Evolutionary conservation across 2,888 invertebrate genomes (phyloP).

Genomic region (Ennomos quercinarius): DNA sequence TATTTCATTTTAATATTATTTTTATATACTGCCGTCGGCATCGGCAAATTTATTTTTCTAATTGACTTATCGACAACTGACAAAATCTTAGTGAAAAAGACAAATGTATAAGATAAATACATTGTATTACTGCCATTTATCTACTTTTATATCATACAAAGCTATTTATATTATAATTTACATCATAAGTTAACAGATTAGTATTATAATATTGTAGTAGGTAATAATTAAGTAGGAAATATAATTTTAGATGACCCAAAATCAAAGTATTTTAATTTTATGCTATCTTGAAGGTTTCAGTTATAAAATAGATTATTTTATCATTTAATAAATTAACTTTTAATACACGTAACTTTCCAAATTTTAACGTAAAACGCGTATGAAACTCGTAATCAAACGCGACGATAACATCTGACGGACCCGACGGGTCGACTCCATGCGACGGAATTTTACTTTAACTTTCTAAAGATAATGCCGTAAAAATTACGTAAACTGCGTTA

Average conservation of each 20-base stretch:
- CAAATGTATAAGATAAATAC: too few relatives aligned
- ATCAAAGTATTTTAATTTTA: too few relatives aligned
- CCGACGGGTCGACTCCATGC: slow-evolving; percentile 9
- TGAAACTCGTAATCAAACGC: slow-evolving; percentile 24
- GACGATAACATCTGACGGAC: slow-evolving; percentile 25
- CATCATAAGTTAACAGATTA: too few relatives aligned
- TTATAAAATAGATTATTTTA: slow-evolving; percentile 3
- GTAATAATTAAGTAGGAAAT: too few relatives aligned
- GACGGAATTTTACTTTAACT: slow-evolving; percentile 18
- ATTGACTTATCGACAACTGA: too few relatives aligned
- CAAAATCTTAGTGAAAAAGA: too few relatives aligned
- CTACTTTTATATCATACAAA: too few relatives aligned
- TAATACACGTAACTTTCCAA: slow-evolving; percentile 22
- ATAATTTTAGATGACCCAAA: too few relatives aligned
- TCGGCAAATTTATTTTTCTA: slow-evolving; percentile 9
- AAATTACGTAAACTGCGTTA: slow-evolving; percentile 24
- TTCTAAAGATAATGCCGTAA: slow-evolving; percentile 26
- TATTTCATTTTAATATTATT: background rate
- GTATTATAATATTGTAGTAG: too few relatives aligned
- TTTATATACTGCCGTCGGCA: background rate
- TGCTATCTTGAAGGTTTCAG: background rate
- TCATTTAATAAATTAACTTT: slow-evolving; percentile 17
- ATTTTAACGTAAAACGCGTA: slow-evolving; percentile 11
- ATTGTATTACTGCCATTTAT: too few relatives aligned
- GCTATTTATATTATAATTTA: too few relatives aligned